These are phyloP conservation scores for Diabrotica balteata DNA, from an alignment of 2,888 invertebrate genomes.

Conservation along the genomic window DNA sequence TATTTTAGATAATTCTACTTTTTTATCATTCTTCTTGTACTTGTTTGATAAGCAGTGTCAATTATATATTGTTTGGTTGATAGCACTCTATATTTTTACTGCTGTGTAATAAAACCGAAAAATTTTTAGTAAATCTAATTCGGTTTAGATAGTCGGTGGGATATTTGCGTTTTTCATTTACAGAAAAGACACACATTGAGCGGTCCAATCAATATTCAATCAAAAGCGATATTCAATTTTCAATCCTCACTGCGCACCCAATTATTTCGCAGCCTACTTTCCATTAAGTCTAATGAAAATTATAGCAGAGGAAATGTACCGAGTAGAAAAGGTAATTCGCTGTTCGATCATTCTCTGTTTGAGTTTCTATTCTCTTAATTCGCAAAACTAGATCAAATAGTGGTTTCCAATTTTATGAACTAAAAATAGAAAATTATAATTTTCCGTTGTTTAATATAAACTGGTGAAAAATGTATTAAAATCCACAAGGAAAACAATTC, in stretches of 20 bases:
- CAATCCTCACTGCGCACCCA: constrained; percentile 31
- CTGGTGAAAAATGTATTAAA: too few relatives aligned
- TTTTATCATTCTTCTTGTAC: too few relatives aligned
- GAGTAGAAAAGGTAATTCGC: constrained; percentile 12
- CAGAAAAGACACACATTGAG: constrained; percentile 30
- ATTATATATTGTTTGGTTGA: too few relatives aligned
- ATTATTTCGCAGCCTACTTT: constrained; percentile 37
- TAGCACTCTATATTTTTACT: too few relatives aligned
- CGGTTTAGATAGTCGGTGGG: background rate
- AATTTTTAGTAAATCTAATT: too few relatives aligned
- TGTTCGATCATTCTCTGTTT: constrained; percentile 3
- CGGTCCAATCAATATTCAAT: constrained; percentile 36
- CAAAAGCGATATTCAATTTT: constrained; percentile 35
- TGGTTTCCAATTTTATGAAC: background rate
- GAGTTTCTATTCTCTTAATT: background rate
- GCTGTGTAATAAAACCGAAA: too few relatives aligned
- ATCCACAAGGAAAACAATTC: too few relatives aligned
- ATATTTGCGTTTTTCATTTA: constrained; percentile 15
- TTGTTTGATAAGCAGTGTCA: too few relatives aligned
- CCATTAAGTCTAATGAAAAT: constrained; percentile 30
- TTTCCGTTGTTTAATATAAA: too few relatives aligned
- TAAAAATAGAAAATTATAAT: background rate
- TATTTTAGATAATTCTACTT: too few relatives aligned
- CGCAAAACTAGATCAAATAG: too few relatives aligned
- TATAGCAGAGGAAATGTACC: constrained; percentile 10